Percentiles rank a stretch among this genome's conserved stretches.
phyloP scores from a whole-genome alignment of 2,888 invertebrate species.

The Creontiades dilutus region DNA sequence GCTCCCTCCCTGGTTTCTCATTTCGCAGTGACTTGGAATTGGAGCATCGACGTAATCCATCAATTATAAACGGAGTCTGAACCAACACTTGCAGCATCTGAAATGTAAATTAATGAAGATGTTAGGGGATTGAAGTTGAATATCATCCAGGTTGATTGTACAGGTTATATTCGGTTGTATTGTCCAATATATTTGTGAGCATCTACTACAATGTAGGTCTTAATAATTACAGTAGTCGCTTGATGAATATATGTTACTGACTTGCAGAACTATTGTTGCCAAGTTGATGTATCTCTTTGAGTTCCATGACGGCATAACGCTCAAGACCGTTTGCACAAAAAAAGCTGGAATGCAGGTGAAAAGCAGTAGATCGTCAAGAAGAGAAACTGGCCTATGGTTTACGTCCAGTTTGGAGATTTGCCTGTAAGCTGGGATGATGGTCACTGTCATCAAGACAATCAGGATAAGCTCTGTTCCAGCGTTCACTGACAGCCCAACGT shows the following conservation, averaged over 20 bases:
- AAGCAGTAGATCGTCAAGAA: slow-evolving; percentile 85
- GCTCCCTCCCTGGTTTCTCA: slow-evolving; percentile 86
- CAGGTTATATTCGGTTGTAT: not conserved
- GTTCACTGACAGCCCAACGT: slow-evolving; percentile 80
- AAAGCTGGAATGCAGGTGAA: slow-evolving; percentile 87
- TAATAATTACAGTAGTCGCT: not conserved
- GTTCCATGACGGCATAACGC: slow-evolving; percentile 83
- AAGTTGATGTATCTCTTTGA: slow-evolving; percentile 80
- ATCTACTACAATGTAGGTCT: not conserved
- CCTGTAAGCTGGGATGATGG: slow-evolving; percentile 82
- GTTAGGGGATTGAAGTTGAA: no score
- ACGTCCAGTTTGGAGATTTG: slow-evolving; percentile 84
- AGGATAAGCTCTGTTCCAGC: slow-evolving; percentile 81
- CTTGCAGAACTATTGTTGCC: slow-evolving; percentile 81
- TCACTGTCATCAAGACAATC: slow-evolving; percentile 82
- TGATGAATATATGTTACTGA: slow-evolving; percentile 77
- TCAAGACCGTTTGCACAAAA: slow-evolving; percentile 85
- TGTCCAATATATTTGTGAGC: not conserved
- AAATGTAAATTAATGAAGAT: slow-evolving; percentile 71
- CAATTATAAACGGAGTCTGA: slow-evolving; percentile 87
- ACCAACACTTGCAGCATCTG: slow-evolving; percentile 86
- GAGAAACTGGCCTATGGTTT: slow-evolving; percentile 81
- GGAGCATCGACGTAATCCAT: slow-evolving; percentile 87
- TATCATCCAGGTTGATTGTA: not conserved
- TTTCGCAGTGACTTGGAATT: slow-evolving; percentile 83